Conservation (phyloP, 2,113 vertebrate species). For the Thinocorus orbignyianus region DNA sequence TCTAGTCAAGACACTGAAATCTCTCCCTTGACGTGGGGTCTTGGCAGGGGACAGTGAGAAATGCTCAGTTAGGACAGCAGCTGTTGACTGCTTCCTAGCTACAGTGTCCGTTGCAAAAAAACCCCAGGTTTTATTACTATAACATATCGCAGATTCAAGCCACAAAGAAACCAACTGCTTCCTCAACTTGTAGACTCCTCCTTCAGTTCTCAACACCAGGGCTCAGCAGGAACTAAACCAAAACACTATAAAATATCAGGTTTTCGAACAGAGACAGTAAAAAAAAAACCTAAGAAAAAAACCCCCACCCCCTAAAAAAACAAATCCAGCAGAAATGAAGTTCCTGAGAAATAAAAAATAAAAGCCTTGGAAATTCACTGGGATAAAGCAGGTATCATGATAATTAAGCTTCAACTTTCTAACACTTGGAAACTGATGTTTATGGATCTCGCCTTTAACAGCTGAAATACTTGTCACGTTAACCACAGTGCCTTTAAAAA, state of each 20-base stretch:
- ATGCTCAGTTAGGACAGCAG: not conserved
- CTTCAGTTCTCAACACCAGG: not conserved
- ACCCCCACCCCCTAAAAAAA: not conserved
- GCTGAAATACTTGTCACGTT: not conserved
- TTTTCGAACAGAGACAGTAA: not conserved
- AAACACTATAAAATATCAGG: not conserved
- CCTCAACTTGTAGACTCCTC: not conserved
- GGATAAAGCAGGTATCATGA: not conserved
- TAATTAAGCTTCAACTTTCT: not conserved
- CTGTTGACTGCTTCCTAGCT: not conserved
- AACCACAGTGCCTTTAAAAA: not conserved
- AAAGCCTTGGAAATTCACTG: not conserved
- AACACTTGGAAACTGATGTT: not conserved
- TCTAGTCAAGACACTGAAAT: not conserved
- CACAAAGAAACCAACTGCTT: not conserved
- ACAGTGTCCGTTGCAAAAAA: not conserved
- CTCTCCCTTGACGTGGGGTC: fast-evolving
- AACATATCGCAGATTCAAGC: not conserved
- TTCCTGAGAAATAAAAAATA: not conserved
- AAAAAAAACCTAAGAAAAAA: not conserved
- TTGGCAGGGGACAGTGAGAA: not conserved
- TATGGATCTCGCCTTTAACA: not conserved
- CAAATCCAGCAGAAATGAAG: not conserved
- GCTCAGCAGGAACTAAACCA: not conserved
- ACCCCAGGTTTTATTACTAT: not conserved